A percentile compares a stretch with the other conserved stretches of the same genome.
Conservation (phyloP, 2,113 vertebrate species). For the Cinclus mexicanus region DNA sequence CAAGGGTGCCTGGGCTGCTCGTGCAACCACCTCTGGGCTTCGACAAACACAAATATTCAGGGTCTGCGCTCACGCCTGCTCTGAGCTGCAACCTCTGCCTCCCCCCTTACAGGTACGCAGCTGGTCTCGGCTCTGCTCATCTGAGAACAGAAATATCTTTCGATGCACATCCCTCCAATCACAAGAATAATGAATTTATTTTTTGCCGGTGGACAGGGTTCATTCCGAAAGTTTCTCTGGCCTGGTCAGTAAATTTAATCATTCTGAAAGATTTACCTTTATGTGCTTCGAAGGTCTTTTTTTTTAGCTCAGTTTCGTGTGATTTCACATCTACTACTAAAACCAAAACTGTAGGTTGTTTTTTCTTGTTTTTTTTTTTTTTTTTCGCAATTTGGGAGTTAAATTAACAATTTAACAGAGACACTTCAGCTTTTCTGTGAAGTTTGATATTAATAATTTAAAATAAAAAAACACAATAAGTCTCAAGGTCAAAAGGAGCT, state of each 20-base stretch:
- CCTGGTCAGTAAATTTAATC: neutral
- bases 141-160: neutral
- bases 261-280: neutral
- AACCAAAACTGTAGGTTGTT: neutral
- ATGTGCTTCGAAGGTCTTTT: neutral
- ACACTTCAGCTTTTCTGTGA: neutral
- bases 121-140: neutral
- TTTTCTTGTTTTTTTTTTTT: no score
- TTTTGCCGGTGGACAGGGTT: neutral
- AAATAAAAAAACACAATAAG: rapidly evolving
- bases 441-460: neutral
- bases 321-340: neutral
- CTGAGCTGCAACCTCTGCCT: neutral
- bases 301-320: neutral
- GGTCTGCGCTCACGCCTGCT: neutral
- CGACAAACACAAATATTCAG: neutral
- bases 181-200: neutral
- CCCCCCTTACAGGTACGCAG: neutral
- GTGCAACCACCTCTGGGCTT: neutral
- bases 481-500: neutral
- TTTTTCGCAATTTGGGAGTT: neutral
- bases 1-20: neutral
- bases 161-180: neutral
- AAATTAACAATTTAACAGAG: neutral
- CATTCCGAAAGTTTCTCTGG: neutral